These are phyloP conservation scores for Lissonota sp. DNA, from an alignment of 2,888 invertebrate genomes.

Conservation along the genomic window DNA sequence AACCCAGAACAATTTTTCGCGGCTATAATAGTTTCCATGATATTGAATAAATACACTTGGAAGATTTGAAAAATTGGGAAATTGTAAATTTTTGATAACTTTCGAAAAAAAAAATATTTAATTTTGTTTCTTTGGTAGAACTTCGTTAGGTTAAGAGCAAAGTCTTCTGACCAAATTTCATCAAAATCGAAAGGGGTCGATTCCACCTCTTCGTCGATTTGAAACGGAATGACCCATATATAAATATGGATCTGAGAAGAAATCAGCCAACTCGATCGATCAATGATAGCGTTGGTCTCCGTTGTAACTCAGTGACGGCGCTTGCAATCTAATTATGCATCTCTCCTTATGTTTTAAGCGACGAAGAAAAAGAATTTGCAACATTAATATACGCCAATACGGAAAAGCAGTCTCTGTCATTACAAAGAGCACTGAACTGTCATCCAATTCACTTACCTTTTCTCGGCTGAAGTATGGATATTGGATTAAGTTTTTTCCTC, in stretches of 20 bases:
- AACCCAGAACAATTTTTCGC: too few relatives aligned
- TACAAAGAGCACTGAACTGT: background rate
- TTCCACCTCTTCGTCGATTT: too few relatives aligned
- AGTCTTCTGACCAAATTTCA: too few relatives aligned
- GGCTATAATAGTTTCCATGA: too few relatives aligned
- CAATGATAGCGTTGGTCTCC: conserved; percentile 5
- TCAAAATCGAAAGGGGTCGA: too few relatives aligned
- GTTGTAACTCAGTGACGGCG: background rate
- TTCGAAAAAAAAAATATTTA: too few relatives aligned
- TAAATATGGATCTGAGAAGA: background rate
- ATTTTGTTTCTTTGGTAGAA: too few relatives aligned
- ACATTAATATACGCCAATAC: background rate
- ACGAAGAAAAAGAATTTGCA: background rate
- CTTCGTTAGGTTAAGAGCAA: too few relatives aligned
- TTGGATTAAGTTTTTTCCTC: background rate
- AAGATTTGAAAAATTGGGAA: too few relatives aligned
- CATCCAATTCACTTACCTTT: background rate
- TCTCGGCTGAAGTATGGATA: background rate
- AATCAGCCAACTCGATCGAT: conserved; percentile 24
- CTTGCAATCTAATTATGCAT: conserved; percentile 26
- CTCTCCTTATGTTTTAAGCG: background rate
- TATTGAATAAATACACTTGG: too few relatives aligned
- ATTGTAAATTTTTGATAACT: too few relatives aligned
- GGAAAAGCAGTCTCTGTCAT: background rate
- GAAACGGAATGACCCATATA: too few relatives aligned